Evolutionary conservation across 2,888 invertebrate species (phyloP).

Genomic region (Eupsilia transversa): DNA sequence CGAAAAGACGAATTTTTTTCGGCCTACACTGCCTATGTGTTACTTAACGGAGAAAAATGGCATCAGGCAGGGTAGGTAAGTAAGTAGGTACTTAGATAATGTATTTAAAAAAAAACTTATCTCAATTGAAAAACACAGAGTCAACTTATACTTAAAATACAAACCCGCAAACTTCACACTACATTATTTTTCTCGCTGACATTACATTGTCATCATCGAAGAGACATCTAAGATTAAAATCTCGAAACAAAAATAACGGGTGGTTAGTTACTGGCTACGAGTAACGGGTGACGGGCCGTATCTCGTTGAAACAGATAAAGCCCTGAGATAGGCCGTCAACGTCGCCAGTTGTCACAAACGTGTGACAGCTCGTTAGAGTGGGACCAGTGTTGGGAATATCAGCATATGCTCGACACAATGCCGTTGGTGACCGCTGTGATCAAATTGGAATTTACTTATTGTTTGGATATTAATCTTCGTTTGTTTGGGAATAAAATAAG

Average conservation of each 20-base stretch:
- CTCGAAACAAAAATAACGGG: conserved; percentile 73
- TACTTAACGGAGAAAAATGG: neutral
- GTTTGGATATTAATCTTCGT: conserved; percentile 30
- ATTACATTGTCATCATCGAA: conserved; percentile 57
- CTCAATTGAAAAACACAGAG: neutral
- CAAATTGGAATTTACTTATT: conserved; percentile 32
- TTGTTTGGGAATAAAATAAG: conserved; percentile 1
- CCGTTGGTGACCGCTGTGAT: conserved; percentile 32
- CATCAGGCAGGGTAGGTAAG: neutral
- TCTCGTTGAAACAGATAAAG: conserved; percentile 73
- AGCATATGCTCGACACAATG: conserved; percentile 62
- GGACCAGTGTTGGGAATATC: conserved; percentile 67
- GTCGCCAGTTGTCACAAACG: conserved; percentile 69
- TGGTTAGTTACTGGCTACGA: conserved; percentile 52
- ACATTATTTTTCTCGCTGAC: conserved; percentile 46
- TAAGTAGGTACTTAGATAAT: neutral
- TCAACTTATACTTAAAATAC: conserved; percentile 17
- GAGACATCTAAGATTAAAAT: conserved; percentile 73
- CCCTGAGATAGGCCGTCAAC: conserved; percentile 69
- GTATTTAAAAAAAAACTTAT: neutral
- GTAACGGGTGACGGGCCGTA: conserved; percentile 52
- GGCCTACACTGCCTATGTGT: neutral
- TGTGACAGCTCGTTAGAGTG: conserved; percentile 79
- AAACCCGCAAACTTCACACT: conserved; percentile 25
- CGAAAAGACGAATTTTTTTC: neutral